phyloP scores from a whole-genome alignment of 2,113 vertebrate genomes.

The Scalopus aquaticus region DNA sequence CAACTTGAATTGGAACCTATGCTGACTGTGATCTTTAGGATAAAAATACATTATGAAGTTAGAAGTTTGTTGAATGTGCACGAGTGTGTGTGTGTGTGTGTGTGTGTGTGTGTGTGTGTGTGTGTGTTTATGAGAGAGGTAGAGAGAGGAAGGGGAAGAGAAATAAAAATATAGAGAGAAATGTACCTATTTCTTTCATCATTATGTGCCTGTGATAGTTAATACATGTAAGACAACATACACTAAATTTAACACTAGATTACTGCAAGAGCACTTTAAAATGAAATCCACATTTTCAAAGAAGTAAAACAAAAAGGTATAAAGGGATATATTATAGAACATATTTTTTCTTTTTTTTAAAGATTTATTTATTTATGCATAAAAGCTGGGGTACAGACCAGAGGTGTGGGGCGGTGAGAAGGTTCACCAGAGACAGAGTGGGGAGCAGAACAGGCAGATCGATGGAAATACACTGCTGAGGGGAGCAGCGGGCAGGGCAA shows the following conservation, averaged over 20 bases:
- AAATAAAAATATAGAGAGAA: background rate
- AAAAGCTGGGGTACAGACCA: too few species aligned
- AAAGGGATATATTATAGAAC: background rate
- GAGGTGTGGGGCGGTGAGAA: too few species aligned
- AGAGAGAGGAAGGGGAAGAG: background rate
- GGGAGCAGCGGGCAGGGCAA: too few species aligned
- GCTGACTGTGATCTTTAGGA: background rate
- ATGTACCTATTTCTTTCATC: background rate
- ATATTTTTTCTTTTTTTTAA: too few species aligned
- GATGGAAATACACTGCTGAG: too few species aligned
- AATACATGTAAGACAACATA: background rate
- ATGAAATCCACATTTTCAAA: constrained; percentile 16
- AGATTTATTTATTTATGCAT: too few species aligned
- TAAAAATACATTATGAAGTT: background rate
- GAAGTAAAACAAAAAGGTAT: background rate
- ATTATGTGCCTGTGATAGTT: background rate
- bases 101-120: background rate
- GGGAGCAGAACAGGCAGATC: too few species aligned
- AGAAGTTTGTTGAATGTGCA: background rate
- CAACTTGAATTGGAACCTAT: background rate
- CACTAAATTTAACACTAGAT: background rate
- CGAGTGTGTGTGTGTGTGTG: background rate
- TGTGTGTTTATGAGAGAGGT: background rate
- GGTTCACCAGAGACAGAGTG: too few species aligned
- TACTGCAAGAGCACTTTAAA: background rate